These are phyloP conservation scores for Siderastrea siderea DNA, from an alignment of 92 coral and sea anemone species.

Conservation along the genomic window DNA sequence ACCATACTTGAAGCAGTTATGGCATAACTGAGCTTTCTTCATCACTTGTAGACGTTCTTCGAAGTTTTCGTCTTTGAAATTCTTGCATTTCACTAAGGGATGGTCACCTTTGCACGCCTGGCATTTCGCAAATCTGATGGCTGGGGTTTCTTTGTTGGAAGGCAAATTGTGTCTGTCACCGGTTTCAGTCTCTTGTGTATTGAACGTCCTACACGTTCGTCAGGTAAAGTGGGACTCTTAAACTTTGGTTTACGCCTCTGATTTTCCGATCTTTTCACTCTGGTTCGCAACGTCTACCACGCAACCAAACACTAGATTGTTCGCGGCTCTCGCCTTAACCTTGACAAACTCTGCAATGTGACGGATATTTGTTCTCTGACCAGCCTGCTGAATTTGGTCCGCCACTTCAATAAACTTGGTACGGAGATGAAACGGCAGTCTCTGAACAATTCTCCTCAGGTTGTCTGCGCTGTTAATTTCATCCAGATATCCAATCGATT, in stretches of 20 bases:
- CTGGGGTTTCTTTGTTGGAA: neutral
- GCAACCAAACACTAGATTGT: conserved; percentile 67
- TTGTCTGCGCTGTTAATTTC: conserved; percentile 63
- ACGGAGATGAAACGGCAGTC: conserved; percentile 59
- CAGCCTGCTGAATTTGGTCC: conserved; percentile 32
- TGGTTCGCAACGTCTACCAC: conserved; percentile 4
- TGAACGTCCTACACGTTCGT: neutral
- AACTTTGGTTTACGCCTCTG: conserved; percentile 4
- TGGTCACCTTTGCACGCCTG: no score
- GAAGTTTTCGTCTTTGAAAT: no score
- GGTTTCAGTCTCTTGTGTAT: neutral
- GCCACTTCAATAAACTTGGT: conserved; percentile 43
- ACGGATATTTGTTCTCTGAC: conserved; percentile 16
- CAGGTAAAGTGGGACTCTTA: no score
- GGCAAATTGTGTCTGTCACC: no score
- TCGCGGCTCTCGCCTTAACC: conserved; percentile 35
- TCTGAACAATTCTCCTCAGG: conserved; percentile 45
- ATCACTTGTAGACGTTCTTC: no score
- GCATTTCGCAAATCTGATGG: neutral
- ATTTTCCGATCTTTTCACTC: conserved; percentile 5
- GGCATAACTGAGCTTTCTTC: no score
- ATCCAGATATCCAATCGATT: conserved; percentile 66
- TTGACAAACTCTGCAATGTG: conserved; percentile 61
- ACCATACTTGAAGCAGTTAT: no score
- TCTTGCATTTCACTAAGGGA: no score